phyloP scores from a whole-genome alignment of 2,888 invertebrate genomes.

The Priocnemis perturbator region DNA sequence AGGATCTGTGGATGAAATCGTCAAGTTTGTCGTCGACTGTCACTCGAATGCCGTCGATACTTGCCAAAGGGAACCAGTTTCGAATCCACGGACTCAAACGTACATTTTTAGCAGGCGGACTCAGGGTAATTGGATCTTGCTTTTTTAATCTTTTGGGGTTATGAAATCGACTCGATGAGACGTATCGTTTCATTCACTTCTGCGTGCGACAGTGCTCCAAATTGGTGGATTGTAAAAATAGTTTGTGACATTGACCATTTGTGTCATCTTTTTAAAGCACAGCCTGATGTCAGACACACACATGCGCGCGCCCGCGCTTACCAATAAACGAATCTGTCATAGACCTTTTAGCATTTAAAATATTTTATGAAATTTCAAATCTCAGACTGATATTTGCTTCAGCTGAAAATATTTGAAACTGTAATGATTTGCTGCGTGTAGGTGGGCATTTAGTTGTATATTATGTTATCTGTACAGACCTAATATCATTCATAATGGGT shows the following conservation, averaged over 20 bases:
- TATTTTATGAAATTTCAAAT: too few relatives aligned
- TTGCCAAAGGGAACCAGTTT: constrained; percentile 38
- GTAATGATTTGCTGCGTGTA: too few relatives aligned
- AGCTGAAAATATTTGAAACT: too few relatives aligned
- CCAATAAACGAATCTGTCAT: too few relatives aligned
- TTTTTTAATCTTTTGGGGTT: constrained; percentile 3
- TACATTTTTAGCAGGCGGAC: constrained; percentile 30
- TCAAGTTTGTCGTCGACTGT: constrained; percentile 30
- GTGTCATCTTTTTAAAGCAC: background rate
- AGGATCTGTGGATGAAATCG: constrained; percentile 38
- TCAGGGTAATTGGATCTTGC: constrained; percentile 53
- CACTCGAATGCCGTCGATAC: constrained; percentile 38
- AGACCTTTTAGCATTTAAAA: too few relatives aligned
- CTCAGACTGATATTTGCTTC: too few relatives aligned
- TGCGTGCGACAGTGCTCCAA: background rate
- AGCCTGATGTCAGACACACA: background rate
- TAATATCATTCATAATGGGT: constrained; percentile 61
- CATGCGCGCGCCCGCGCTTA: too few relatives aligned
- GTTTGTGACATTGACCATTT: background rate
- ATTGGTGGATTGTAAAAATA: constrained; percentile 5
- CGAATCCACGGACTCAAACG: constrained; percentile 33
- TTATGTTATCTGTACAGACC: constrained; percentile 49
- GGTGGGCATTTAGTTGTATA: background rate
- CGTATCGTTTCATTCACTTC: too few relatives aligned
- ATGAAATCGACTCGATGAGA: background rate